phyloP scores from a whole-genome alignment of 2,888 invertebrate genomes.

The Brenthis ino region DNA sequence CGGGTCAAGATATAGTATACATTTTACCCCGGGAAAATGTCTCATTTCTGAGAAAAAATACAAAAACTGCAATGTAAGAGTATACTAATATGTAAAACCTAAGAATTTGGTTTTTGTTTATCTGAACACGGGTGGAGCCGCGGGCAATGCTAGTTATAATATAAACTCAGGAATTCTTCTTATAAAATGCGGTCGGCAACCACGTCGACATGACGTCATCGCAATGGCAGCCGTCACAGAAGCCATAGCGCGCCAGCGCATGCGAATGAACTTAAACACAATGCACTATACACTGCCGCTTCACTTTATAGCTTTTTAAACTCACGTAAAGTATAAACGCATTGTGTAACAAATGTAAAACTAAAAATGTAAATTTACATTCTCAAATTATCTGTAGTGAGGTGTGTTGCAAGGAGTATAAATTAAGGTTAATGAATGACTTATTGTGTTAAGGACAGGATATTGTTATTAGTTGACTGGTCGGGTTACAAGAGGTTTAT shows the following conservation, averaged over 20 bases:
- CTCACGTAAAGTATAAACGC: conserved; percentile 46
- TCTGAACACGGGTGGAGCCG: too few species aligned
- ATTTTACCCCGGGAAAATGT: too few species aligned
- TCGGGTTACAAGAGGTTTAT: conserved; percentile 49
- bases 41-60: too few species aligned
- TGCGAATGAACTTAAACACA: conserved; percentile 49
- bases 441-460: conserved; percentile 77
- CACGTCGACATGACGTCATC: conserved; percentile 67
- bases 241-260: conserved; percentile 63
- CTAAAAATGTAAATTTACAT: conserved; percentile 41
- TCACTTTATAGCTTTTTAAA: conserved; percentile 51
- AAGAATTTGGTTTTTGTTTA: too few species aligned
- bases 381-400: conserved; percentile 57
- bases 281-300: conserved; percentile 57
- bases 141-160: neutral
- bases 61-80: too few species aligned
- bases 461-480: conserved; percentile 70
- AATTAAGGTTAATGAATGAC: conserved; percentile 81
- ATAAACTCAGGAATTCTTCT: conserved; percentile 22
- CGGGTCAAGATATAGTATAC: too few species aligned
- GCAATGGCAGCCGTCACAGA: conserved; percentile 73
- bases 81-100: too few species aligned
- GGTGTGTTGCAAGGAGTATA: conserved; percentile 74
- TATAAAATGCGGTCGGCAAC: conserved; percentile 32
- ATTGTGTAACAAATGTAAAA: conserved; percentile 48